Evolutionary conservation across 2,113 vertebrate genomes (phyloP), one percentile per base, ranked within the genome.

Genomic region (Tricholaema leucomelas): DNA sequence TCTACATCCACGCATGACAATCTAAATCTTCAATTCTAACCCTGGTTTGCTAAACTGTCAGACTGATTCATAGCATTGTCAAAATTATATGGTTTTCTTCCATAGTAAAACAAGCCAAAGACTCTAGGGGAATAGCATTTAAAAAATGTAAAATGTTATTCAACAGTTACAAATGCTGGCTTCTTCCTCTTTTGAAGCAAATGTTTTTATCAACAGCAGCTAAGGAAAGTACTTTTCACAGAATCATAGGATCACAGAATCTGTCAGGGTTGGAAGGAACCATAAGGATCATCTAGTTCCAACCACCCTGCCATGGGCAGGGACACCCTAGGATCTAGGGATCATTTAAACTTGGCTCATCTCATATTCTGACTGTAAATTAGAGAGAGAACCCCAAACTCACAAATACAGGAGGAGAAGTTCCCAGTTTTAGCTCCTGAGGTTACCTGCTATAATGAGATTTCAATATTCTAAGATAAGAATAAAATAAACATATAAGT

Each of bases 401-500:
- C n/a, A n/a, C n/a, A n/a, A n/a, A n/a, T n/a, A n/a, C n/a, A n/a
- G n/a, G n/a, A n/a, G n/a, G n/a, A n/a, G n/a, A n/a, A n/a, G n/a
- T n/a, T n/a, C n/a, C n/a, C n/a, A n/a, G n/a, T 40, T 40, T 40
- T 40, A 40, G 38, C 38, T 40, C 9, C 38, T 66, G 56, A 74
- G 42, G 40, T 85, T 85, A 27, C 18, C 16, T 56, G 50, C 67
- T 76, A 79, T 27, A 48, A 31, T 25, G 74, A 21, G 18, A 85
- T 87, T 86, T 58, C 33, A 89, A 89, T 46, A 70, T 88, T 77
- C 55, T 66, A 87, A 79, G 14, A n/a, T 54, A 94, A 90, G n/a
- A 92, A 89, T 15, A n/a, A 90, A 35, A 56, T 48, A 92, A 85
- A 16, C n/a, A 40, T 2, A 3, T 52, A 91, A 84, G 30, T 35